phyloP scores from a whole-genome alignment of 2,888 invertebrate species.

The Cerceris rybyensis region DNA sequence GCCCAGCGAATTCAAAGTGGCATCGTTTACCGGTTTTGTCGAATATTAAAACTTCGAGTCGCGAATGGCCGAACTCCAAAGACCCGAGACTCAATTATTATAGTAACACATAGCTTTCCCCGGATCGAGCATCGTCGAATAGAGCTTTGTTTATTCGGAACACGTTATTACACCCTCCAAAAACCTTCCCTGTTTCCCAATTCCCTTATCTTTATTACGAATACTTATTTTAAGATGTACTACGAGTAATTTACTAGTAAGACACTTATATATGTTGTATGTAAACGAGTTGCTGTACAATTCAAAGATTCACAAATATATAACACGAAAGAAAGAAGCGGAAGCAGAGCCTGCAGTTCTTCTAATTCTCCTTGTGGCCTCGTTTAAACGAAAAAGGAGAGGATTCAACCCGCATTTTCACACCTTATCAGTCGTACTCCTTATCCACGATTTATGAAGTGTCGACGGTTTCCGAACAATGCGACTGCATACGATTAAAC shows the following conservation, averaged over 20 bases:
- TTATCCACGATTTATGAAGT: slow-evolving; percentile 34
- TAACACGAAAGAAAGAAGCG: slow-evolving; percentile 46
- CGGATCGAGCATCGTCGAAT: slow-evolving; percentile 16
- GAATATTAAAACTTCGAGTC: slow-evolving; percentile 1
- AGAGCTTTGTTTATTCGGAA: slow-evolving; percentile 35
- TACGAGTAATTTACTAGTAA: slow-evolving; percentile 61
- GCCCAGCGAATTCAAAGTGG: neutral
- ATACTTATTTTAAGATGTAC: slow-evolving; percentile 56
- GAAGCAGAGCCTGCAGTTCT: neutral
- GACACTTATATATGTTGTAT: slow-evolving; percentile 70
- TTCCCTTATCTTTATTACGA: slow-evolving; percentile 43
- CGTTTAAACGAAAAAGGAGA: neutral
- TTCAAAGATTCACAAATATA: slow-evolving; percentile 65
- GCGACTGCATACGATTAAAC: slow-evolving; percentile 33
- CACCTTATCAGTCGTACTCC: slow-evolving; percentile 14
- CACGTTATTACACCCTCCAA: slow-evolving; percentile 29
- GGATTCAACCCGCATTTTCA: slow-evolving; percentile 3
- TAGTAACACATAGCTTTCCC: slow-evolving; percentile 30
- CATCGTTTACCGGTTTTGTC: neutral
- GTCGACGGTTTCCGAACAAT: slow-evolving; percentile 22
- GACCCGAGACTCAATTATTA: slow-evolving; percentile 23
- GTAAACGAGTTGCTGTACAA: slow-evolving; percentile 72
- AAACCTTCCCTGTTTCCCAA: too few species aligned
- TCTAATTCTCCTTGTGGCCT: neutral
- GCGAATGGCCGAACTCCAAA: slow-evolving; percentile 18